Percentiles rank a stretch among this genome's conserved stretches.
phyloP scores from a whole-genome alignment of 37 sponge, comb jelly and placozoan genomes.

The Oscarella lobularis region DNA sequence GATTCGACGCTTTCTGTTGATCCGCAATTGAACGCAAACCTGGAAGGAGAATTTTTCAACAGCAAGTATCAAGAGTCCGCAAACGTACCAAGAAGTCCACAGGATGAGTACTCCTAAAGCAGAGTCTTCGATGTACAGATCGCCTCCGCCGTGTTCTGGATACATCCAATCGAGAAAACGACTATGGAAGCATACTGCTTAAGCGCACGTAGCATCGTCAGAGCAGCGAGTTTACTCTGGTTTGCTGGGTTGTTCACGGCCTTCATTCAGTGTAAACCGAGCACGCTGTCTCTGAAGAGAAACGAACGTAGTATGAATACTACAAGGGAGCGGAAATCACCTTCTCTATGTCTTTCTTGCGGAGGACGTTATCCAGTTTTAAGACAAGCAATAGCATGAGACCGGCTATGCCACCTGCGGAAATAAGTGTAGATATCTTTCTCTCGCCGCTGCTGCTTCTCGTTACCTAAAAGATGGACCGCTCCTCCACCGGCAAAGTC shows the following conservation, averaged over 20 bases:
- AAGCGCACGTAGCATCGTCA: no score
- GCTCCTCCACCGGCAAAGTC: slow-evolving; percentile 91
- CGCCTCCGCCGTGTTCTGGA: slow-evolving; percentile 52
- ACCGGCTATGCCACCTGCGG: slow-evolving; percentile 57
- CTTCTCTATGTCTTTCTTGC: background rate
- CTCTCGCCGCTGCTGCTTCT: background rate
- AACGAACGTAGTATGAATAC: no score
- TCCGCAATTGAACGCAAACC: slow-evolving; percentile 95
- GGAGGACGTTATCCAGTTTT: slow-evolving; percentile 31
- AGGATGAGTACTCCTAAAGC: slow-evolving; percentile 86
- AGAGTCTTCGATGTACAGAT: slow-evolving; percentile 54
- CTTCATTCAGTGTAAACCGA: background rate
- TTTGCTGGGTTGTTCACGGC: background rate
- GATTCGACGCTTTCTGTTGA: slow-evolving; percentile 68
- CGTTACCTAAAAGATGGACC: slow-evolving; percentile 70
- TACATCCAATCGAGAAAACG: slow-evolving; percentile 7
- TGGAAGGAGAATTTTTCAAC: slow-evolving; percentile 5
- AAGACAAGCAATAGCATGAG: slow-evolving; percentile 56
- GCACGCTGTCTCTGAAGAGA: no score
- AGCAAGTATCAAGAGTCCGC: background rate
- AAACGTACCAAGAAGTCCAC: slow-evolving; percentile 69
- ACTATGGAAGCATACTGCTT: no score
- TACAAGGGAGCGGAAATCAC: no score
- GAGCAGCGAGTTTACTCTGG: background rate
- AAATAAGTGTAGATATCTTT: background rate